Evolutionary conservation across 2,113 vertebrate species (phyloP).

Genomic region (Dendrocopos noguchii): DNA sequence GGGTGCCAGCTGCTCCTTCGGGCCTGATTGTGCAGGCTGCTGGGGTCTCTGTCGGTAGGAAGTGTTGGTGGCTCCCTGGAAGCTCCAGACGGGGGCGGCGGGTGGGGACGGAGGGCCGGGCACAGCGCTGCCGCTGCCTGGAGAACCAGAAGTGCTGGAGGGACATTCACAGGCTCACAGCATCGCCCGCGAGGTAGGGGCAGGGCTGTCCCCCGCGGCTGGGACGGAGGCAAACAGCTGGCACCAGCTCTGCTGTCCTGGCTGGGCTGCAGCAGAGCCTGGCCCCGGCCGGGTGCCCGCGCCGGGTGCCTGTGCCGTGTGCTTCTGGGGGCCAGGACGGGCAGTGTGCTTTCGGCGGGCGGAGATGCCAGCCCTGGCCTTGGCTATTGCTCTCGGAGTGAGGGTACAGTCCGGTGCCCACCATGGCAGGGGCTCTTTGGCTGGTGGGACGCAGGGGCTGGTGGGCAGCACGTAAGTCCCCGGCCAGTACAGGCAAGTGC

Average conservation of each 20-base stretch:
- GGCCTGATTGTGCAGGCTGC: slow-evolving; percentile 1
- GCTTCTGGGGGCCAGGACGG: slow-evolving; percentile 8
- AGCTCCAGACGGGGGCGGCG: neutral
- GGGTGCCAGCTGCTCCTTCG: neutral
- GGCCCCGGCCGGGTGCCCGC: accelerated
- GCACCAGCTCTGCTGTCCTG: accelerated
- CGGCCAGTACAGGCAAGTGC: neutral
- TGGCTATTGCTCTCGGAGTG: slow-evolving; percentile 44
- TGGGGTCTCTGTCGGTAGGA: neutral
- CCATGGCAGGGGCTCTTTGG: neutral
- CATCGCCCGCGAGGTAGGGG: slow-evolving; percentile 62
- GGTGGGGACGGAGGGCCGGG: neutral
- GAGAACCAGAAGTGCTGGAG: slow-evolving; percentile 38
- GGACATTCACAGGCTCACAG: slow-evolving; percentile 62
- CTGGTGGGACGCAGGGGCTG: neutral
- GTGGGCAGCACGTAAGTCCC: neutral
- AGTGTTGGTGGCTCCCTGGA: slow-evolving; percentile 15
- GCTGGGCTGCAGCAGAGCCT: neutral
- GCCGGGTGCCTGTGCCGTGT: neutral
- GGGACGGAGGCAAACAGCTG: slow-evolving; percentile 22
- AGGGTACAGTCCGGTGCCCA: neutral
- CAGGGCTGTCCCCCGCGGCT: neutral
- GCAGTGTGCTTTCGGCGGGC: slow-evolving; percentile 32
- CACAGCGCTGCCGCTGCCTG: neutral
- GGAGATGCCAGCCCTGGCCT: neutral